Evolutionary conservation across 2,888 invertebrate species (phyloP), one percentile per base, ranked within the genome.

Genomic region (Oxycera nigricornis): DNA sequence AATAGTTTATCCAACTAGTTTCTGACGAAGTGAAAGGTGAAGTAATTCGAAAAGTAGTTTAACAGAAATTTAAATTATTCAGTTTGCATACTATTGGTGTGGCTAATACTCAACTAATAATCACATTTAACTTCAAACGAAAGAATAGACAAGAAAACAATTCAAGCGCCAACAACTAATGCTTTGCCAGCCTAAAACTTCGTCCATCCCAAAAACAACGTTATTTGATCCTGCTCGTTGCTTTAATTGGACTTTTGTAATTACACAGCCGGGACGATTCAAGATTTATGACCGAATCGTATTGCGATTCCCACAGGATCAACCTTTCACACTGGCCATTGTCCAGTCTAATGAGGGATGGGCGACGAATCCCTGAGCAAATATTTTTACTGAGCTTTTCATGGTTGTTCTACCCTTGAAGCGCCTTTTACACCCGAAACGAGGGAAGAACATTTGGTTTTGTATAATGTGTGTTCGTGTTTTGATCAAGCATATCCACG

Each of bases 241-340:
- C 77, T 78, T 78, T 79, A 79, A 81, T 81, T 81, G 82, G 82
- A 81, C 80, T 80, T 79, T 76, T 74, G 77, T 79, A 79, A 81
- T 80, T 78, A 76, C 78, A 78, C 82, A 80, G 77, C 77, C 70
- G 82, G 80, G 81, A 82, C 79, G 79, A 80, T 80, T 80, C 79
- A 80, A 80, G 82, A 81, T 82, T 82, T 81, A 82, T 81, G 79
- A 81, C 75, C 24, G 57, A 55, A 59, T 72, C 59, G 59, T 9
- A 59, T 72, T 72, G n/a, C 11, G 20, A 41, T 59, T 57, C 59
- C 57, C 46, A 52, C 24, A 72, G 59, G 72, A 57, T 31, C 20
- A 20, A 72, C 22, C 68, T 30, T 14, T 26, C 2, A 26, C 7
- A 14, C 1, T 35, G 30, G 30, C 22, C 62, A 39, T 39, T 17